These are phyloP conservation scores for Scaptodrosophila latifasciaeformis DNA, from an alignment of 2,888 invertebrate species.

Conservation along the genomic window DNA sequence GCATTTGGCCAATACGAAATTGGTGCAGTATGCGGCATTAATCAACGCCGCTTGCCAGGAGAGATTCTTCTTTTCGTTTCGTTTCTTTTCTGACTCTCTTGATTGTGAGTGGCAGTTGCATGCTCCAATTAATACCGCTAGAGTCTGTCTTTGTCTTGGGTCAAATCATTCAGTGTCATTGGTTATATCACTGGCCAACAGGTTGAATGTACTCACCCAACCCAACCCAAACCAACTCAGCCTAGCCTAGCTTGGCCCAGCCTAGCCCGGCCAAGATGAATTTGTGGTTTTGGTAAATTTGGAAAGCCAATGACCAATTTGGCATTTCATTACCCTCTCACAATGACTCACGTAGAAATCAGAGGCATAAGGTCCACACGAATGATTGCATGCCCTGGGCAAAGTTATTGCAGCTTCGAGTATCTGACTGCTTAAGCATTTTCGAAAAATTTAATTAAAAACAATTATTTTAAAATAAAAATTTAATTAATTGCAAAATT, in stretches of 20 bases:
- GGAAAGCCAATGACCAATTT: no score
- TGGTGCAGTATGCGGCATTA: constrained; percentile 29
- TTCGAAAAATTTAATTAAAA: constrained; percentile 60
- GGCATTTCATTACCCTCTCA: constrained; percentile 49
- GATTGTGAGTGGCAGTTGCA: constrained; percentile 59
- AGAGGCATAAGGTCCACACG: no score
- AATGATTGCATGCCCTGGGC: no score
- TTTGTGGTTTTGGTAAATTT: no score
- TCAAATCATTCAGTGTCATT: no score
- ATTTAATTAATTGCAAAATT: constrained; percentile 66
- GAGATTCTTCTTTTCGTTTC: neutral
- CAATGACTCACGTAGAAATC: constrained; percentile 33
- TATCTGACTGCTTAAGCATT: neutral
- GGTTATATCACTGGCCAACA: constrained; percentile 49
- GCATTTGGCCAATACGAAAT: constrained; percentile 17
- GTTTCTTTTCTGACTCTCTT: no score
- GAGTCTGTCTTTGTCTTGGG: constrained; percentile 13
- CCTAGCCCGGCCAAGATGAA: no score
- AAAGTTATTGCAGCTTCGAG: no score
- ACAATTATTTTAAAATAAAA: constrained; percentile 66
- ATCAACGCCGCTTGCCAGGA: constrained; percentile 53
- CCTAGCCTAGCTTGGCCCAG: no score
- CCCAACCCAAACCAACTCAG: no score
- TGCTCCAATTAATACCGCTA: constrained; percentile 57
- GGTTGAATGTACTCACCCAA: constrained; percentile 53